These are phyloP conservation scores for Drosophila bocki DNA, from an alignment of 1,140 invertebrate species.

Conservation along the genomic window DNA sequence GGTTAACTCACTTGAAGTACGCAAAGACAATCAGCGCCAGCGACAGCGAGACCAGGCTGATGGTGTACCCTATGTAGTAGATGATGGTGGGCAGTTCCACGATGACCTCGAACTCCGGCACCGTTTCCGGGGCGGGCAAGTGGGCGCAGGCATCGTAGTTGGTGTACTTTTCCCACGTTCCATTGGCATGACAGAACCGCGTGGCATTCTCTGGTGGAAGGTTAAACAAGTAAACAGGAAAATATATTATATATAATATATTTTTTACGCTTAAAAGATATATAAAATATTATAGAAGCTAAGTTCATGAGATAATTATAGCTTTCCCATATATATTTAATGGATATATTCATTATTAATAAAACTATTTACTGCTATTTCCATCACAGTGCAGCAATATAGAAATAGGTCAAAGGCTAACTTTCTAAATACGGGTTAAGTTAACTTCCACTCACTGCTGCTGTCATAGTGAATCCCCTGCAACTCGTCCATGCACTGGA, in stretches of 20 bases:
- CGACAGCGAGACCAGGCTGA: slow-evolving; percentile 85
- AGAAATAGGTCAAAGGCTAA: slow-evolving; percentile 19
- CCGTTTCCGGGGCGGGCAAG: slow-evolving; percentile 69
- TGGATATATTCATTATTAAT: too few species aligned
- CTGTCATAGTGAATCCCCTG: slow-evolving; percentile 92
- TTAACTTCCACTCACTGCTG: slow-evolving; percentile 87
- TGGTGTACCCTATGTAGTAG: slow-evolving; percentile 85
- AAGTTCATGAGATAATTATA: too few species aligned
- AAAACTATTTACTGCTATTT: not conserved
- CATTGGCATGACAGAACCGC: slow-evolving; percentile 82
- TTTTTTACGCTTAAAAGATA: too few species aligned
- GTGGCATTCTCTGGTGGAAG: slow-evolving; percentile 84
- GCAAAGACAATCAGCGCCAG: slow-evolving; percentile 85
- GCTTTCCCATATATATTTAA: too few species aligned
- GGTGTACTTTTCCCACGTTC: slow-evolving; percentile 85
- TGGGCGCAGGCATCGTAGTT: slow-evolving; percentile 85
- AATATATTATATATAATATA: too few species aligned
- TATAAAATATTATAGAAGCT: too few species aligned
- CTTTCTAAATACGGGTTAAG: not conserved
- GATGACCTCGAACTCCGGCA: slow-evolving; percentile 80
- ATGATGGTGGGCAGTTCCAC: slow-evolving; percentile 85
- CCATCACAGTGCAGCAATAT: not conserved
- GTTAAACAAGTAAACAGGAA: not conserved
- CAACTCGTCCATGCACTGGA: slow-evolving; percentile 91
- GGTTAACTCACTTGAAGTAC: slow-evolving; percentile 85